phyloP scores from a whole-genome alignment of 2,888 invertebrate species.

The Mystacides longicornis region DNA sequence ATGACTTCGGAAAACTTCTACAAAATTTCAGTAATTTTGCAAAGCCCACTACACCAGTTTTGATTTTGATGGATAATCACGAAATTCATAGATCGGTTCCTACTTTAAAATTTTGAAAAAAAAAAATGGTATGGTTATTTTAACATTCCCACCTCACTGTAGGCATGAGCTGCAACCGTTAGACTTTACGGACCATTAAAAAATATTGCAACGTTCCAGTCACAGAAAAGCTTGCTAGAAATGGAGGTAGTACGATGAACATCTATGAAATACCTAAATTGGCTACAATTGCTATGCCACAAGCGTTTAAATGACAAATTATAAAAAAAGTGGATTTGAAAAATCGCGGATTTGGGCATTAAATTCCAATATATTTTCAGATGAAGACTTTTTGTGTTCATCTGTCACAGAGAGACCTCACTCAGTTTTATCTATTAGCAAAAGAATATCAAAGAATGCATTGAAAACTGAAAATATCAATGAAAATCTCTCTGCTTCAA shows the following conservation, averaged over 20 bases:
- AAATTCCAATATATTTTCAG: constrained; percentile 7
- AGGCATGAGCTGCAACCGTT: not conserved
- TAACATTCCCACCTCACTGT: constrained; percentile 5
- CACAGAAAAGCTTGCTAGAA: constrained; percentile 1
- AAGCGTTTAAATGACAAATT: not conserved
- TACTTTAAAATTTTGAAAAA: constrained; percentile 1
- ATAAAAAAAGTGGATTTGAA: constrained; percentile 1
- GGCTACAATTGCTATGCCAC: not conserved
- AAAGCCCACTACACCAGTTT: not conserved
- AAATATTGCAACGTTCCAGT: constrained; percentile 1
- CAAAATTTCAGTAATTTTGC: not conserved
- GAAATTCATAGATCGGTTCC: not conserved
- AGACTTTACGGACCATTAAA: not conserved
- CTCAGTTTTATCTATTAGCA: constrained; percentile 1
- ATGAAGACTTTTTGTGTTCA: not conserved
- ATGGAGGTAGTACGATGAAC: constrained; percentile 4
- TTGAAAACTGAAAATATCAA: not conserved
- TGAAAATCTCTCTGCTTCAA: constrained; percentile 2
- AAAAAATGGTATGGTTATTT: not conserved
- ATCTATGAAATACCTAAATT: constrained; percentile 7
- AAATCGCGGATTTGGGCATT: constrained; percentile 1
- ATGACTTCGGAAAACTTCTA: too few species aligned
- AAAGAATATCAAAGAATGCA: constrained; percentile 2
- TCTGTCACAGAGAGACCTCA: constrained; percentile 1
- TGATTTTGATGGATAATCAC: not conserved